Evolutionary conservation across 2,888 invertebrate genomes (phyloP), one percentile per base, ranked within the genome.

Genomic region (Mycalesis mineus): DNA sequence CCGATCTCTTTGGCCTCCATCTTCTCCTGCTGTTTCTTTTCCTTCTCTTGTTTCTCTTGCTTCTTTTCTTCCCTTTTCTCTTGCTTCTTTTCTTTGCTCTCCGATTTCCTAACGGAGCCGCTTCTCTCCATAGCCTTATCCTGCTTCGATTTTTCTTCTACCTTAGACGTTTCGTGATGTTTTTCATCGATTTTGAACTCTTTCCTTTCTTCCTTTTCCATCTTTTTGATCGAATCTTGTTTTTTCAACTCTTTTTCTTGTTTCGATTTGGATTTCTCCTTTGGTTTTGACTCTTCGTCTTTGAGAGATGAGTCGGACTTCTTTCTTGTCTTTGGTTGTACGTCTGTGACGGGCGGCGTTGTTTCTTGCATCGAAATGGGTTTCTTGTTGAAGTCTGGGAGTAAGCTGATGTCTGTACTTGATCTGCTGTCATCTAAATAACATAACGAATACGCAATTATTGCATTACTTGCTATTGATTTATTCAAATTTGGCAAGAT

Each of bases 281-380:
- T 83, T 0, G 62, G 42, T 69, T 83, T 86, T 1, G 67, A 17
- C 9, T 86, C 85, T 60, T 89, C 88, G 3, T 88, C 88, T 68
- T 87, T 88, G 40, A 85, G 70, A 55, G 85, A 84, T 0, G 88
- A 79, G 67, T 89, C 88, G 0, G 88, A 85, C 60, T 87, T 88
- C 68, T 88, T 88, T 29, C 87, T 72, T 1, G 78, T 62, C 64
- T 87, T 88, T 0, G 73, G 73, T 47, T 76, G 79, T 6, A 69
- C 60, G 39, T 79, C 80, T 15, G 60, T 62, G 0, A 69, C 62
- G 13, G 6, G 66, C 39, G 58, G 66, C 50, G 29, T 65, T 41
- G 70, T 69, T 51, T 77, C 77, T 37, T 67, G 74, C 2, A 66
- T 68, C 1, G 64, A 50, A 31, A 57, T 60, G 7, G 68, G 65